Conservation (phyloP, 2,888 invertebrate genomes). For the Smittia aterrima region DNA sequence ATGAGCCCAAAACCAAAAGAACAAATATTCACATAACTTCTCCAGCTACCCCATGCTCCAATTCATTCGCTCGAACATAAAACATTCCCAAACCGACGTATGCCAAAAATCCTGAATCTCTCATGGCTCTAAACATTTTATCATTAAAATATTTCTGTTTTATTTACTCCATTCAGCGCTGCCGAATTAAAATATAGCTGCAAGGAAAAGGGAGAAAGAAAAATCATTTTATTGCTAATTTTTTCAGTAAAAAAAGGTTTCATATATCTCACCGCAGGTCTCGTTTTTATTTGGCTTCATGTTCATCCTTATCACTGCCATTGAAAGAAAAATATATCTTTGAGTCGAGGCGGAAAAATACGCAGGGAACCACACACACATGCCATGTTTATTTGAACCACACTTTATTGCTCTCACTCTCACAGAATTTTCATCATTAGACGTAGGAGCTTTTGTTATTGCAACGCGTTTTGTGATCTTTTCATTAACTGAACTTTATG, state of each 20-base stretch:
- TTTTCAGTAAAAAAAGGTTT: slow-evolving; percentile 23
- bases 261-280: slow-evolving; percentile 37
- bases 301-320: slow-evolving; percentile 31
- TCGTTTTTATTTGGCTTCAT: slow-evolving; percentile 29
- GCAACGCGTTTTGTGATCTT: neutral
- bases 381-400: slow-evolving; percentile 21
- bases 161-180: slow-evolving; percentile 16
- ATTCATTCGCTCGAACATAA: too few species aligned
- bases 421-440: neutral
- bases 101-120: too few species aligned
- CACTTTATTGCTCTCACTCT: neutral
- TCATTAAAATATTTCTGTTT: slow-evolving; percentile 35
- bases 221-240: slow-evolving; percentile 37
- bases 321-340: slow-evolving; percentile 23
- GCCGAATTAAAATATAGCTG: slow-evolving; percentile 23
- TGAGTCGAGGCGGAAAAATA: neutral
- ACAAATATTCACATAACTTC: too few species aligned
- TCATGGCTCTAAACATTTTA: neutral
- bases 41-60: too few species aligned
- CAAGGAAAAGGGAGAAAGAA: neutral
- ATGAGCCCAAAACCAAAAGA: too few species aligned
- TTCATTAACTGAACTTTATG: neutral
- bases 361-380: slow-evolving; percentile 5
- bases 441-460: neutral
- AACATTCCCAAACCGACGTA: too few species aligned